Evolutionary conservation across 2,113 vertebrate genomes (phyloP).

Genomic region (Pantherophis guttatus): DNA sequence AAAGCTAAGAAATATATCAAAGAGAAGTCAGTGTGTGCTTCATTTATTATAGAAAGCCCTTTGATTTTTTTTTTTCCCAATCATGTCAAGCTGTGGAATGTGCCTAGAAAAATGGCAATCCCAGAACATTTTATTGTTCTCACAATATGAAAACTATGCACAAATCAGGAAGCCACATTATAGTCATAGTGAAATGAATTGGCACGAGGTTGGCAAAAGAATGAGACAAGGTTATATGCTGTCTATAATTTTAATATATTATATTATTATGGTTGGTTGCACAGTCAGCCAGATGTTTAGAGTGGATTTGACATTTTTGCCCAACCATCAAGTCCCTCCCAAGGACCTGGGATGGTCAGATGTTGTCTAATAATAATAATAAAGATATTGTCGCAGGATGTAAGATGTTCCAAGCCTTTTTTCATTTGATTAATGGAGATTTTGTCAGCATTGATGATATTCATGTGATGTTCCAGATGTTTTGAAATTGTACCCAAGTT

Average conservation of each 20-base stretch:
- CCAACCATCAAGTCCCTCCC: neutral
- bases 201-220: neutral
- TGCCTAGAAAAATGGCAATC: neutral
- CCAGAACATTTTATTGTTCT: neutral
- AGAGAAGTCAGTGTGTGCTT: neutral
- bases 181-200: neutral
- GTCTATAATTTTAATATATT: neutral
- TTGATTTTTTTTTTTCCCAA: neutral
- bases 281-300: neutral
- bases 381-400: neutral
- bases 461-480: neutral
- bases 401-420: neutral
- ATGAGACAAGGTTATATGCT: neutral
- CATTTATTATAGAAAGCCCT: neutral
- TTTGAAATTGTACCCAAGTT: neutral
- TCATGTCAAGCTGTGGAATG: neutral
- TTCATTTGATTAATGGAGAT: neutral
- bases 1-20: neutral
- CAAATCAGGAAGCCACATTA: neutral
- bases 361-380: neutral
- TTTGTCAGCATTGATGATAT: neutral
- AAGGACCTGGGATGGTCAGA: neutral
- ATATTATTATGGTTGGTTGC: neutral
- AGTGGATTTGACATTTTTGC: neutral
- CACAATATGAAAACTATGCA: neutral